Base-by-base conservation (phyloP, 2,797 vertebrate genomes). In the Pelochelys cantorii region DNA sequence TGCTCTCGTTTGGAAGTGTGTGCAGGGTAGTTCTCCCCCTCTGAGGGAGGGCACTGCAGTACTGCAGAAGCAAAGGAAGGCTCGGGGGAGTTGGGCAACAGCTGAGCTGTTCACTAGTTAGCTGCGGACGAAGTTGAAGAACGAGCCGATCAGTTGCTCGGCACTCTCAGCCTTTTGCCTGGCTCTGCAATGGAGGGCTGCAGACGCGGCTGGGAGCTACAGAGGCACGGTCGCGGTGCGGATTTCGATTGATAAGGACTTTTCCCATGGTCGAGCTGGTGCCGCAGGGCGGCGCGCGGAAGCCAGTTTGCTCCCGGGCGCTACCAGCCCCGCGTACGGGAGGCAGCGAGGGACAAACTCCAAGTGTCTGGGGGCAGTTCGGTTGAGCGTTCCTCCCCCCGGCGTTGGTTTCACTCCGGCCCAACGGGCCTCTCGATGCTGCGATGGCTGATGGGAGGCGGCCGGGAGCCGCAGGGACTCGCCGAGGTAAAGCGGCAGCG, bases 401-500 rank as follows among this genome's bases (percentile, higher is more conserved):
- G 29, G 25, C 34, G 25, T 1, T 29, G 4, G 4, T 13, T 55
- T 31, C 31, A 27, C 29, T 29, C 62, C 1, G 13, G 48, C 48
- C 75, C 5, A 4, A 29, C 3, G 31, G 56, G 86, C 48, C 37
- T 55, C 82, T 27, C 11, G 55, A 99, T 99, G 99, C 95, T 99
- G 81, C 99, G 99, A n/a, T 99, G 99, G 99, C 97, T 99, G 85
- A 98, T 99, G 37, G 99, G 99, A 9, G 98, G 98, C 94, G 98
- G 98, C 92, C 98, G 99, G 11, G 99, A 99, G 81, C 98, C 98
- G 54, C 99, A 98, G 93, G 97, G 98, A 31, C 97, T 98, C 31
- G 98, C 97, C 5, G 99, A 99, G 98, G 99, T 99, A 97, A 97
- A 62, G 42, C 53, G 53, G 53, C 13, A 18, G 54, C 18, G 25